Conservation (phyloP, 1,140 invertebrate species). For the Drosophila bifasciata region DNA sequence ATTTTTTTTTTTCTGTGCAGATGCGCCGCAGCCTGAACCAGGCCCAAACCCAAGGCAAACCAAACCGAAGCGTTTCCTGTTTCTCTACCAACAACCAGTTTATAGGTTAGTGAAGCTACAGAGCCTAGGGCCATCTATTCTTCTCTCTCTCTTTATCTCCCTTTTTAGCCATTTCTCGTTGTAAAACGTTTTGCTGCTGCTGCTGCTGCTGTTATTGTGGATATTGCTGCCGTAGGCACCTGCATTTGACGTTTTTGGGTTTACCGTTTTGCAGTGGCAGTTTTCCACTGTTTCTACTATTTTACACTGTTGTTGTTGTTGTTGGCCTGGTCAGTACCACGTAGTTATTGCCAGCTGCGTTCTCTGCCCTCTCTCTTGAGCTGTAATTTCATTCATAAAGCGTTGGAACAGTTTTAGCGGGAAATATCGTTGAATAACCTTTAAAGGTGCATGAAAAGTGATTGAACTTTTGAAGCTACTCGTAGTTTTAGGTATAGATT, state of each 20-base stretch:
- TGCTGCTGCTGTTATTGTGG: slow-evolving; percentile 42
- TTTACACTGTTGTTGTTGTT: too few species aligned
- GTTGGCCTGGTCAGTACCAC: slow-evolving; percentile 32
- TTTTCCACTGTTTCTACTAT: slow-evolving; percentile 23
- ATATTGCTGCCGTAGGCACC: slow-evolving; percentile 58
- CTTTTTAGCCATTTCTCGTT: slow-evolving; percentile 31
- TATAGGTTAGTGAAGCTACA: slow-evolving; percentile 61
- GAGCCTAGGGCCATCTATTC: slow-evolving; percentile 66
- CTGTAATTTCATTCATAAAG: slow-evolving; percentile 63
- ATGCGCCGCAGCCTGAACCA: slow-evolving; percentile 48
- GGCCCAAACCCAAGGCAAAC: background rate
- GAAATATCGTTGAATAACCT: slow-evolving; percentile 13
- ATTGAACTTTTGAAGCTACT: background rate
- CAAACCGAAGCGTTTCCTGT: background rate
- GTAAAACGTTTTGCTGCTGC: slow-evolving; percentile 44
- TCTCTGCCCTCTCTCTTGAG: slow-evolving; percentile 7
- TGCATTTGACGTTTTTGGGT: slow-evolving; percentile 65
- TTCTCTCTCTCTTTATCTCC: slow-evolving; percentile 26
- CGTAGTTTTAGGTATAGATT: too few species aligned
- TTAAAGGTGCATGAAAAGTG: slow-evolving; percentile 5
- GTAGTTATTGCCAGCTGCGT: slow-evolving; percentile 41
- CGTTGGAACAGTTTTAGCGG: slow-evolving; percentile 12
- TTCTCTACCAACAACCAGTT: slow-evolving; percentile 52
- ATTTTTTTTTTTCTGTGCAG: slow-evolving; percentile 52
- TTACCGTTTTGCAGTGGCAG: slow-evolving; percentile 58